Conservation (phyloP, 2,888 invertebrate genomes). For the Drosophila vallismaia region DNA sequence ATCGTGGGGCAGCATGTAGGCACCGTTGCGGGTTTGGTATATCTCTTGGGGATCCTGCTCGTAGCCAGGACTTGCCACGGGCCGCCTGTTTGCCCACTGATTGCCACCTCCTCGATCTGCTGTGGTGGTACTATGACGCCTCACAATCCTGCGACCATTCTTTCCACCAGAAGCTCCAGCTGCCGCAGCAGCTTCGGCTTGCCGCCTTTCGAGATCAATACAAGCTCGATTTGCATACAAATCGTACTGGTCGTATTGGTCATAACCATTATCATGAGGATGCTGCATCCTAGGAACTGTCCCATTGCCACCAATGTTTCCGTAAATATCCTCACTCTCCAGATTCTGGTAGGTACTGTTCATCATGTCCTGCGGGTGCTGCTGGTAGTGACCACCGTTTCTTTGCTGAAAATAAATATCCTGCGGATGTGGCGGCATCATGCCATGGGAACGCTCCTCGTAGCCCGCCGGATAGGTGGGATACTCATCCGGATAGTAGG, state of each 20-base stretch:
- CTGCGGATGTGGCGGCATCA: conserved; percentile 48
- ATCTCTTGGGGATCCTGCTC: conserved; percentile 63
- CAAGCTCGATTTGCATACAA: conserved; percentile 83
- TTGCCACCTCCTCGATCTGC: conserved; percentile 78
- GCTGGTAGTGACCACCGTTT: conserved; percentile 53
- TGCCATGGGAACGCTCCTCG: conserved; percentile 66
- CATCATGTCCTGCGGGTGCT: conserved; percentile 67
- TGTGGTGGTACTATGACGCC: conserved; percentile 83
- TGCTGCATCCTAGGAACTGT: conserved; percentile 47
- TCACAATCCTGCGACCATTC: conserved; percentile 76
- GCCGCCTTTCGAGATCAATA: conserved; percentile 83
- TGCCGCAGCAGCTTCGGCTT: conserved; percentile 74
- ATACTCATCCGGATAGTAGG: conserved; percentile 83
- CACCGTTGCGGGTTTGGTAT: conserved; percentile 82
- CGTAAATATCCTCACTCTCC: conserved; percentile 83
- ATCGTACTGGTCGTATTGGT: conserved; percentile 78
- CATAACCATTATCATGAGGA: conserved; percentile 59
- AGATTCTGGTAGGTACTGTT: conserved; percentile 83
- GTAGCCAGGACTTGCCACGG: conserved; percentile 60
- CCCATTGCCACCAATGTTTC: conserved; percentile 72
- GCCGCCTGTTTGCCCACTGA: conserved; percentile 51
- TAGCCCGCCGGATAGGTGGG: conserved; percentile 82
- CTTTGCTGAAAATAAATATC: conserved; percentile 67
- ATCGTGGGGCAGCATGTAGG: conserved; percentile 80
- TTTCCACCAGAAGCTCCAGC: conserved; percentile 52